Percentiles rank a stretch among this genome's conserved stretches.
Evolutionary conservation across 2,888 invertebrate species (phyloP).

Genomic region (Zelleria hepariella): DNA sequence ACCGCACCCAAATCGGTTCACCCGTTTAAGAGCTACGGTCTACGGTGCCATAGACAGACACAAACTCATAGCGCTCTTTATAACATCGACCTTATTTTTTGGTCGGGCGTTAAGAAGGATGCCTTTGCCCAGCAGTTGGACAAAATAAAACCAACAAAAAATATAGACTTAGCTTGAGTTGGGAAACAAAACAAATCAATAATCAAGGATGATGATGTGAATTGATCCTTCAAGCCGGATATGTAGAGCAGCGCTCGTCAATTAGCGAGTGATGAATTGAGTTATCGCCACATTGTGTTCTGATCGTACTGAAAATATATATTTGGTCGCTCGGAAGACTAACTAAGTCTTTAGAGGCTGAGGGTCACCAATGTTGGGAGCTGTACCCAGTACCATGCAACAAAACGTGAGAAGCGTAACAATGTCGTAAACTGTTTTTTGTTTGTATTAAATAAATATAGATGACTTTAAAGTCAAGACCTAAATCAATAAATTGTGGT

Average conservation of each 20-base stretch:
- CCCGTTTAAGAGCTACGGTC: too few species aligned
- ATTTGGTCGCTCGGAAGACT: neutral
- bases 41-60: too few species aligned
- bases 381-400: slow-evolving; percentile 5
- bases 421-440: slow-evolving; percentile 6
- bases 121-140: too few species aligned
- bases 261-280: slow-evolving; percentile 14
- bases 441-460: neutral
- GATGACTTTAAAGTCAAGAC: neutral
- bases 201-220: too few species aligned
- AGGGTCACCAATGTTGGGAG: neutral
- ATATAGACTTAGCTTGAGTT: too few species aligned
- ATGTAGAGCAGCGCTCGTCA: neutral
- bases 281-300: slow-evolving; percentile 10
- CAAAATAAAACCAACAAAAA: too few species aligned
- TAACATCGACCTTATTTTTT: too few species aligned
- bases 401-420: slow-evolving; percentile 18
- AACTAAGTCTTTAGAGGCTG: neutral
- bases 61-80: too few species aligned
- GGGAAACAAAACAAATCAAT: too few species aligned
- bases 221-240: too few species aligned
- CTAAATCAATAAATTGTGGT: neutral
- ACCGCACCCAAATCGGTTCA: too few species aligned
- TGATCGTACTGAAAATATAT: neutral
- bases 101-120: too few species aligned